phyloP scores from a whole-genome alignment of 1,140 invertebrate genomes.

The Heliconius hewitsoni region DNA sequence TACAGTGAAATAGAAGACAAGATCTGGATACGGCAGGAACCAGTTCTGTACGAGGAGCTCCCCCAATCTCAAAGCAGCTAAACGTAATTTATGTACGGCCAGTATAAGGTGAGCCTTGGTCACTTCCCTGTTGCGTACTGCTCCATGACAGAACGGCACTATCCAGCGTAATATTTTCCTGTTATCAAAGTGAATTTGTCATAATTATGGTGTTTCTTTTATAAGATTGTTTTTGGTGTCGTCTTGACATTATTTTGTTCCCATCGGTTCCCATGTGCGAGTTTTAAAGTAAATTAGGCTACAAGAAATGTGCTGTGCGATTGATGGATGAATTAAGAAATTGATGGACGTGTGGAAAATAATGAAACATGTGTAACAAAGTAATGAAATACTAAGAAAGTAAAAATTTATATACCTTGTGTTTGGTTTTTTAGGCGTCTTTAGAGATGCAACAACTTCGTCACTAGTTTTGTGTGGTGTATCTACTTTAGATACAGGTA shows the following conservation, averaged over 20 bases:
- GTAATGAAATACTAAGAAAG: not conserved
- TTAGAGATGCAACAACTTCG: constrained; percentile 74
- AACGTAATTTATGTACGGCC: constrained; percentile 83
- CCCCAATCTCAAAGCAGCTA: constrained; percentile 83
- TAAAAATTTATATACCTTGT: constrained; percentile 63
- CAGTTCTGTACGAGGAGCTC: constrained; percentile 83
- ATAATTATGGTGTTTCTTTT: not conserved
- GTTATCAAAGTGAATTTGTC: not conserved
- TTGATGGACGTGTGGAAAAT: no score
- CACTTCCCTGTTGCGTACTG: constrained; percentile 84
- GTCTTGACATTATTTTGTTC: no score
- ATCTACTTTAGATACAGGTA: constrained; percentile 47
- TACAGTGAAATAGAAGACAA: constrained; percentile 87
- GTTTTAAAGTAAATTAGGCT: no score
- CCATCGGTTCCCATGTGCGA: no score
- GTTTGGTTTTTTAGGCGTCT: constrained; percentile 73
- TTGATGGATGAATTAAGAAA: no score
- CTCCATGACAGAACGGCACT: constrained; percentile 82
- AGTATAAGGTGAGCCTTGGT: constrained; percentile 85
- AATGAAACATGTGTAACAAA: not conserved
- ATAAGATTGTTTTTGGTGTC: no score
- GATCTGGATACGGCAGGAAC: constrained; percentile 84
- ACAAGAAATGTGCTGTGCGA: no score
- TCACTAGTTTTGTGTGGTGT: constrained; percentile 46
- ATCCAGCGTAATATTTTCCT: constrained; percentile 72